Conservation (phyloP, 2,797 vertebrate species). For the Spondyliosoma cantharus region DNA sequence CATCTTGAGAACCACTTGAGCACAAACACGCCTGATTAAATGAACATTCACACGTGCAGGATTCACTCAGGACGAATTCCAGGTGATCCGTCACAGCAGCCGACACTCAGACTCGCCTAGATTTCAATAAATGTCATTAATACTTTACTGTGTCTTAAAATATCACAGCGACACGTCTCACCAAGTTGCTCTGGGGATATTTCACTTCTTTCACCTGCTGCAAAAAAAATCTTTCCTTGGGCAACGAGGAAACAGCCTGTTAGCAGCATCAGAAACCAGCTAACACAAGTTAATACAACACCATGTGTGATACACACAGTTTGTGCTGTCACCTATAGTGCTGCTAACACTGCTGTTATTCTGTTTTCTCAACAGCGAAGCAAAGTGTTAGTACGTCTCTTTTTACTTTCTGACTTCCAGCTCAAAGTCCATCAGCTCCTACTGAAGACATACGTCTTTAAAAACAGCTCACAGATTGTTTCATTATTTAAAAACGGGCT, state of each 20-base stretch:
- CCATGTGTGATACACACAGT: background rate
- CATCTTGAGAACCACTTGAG: background rate
- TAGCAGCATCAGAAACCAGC: slow-evolving; percentile 23
- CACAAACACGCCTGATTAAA: background rate
- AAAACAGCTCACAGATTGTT: background rate
- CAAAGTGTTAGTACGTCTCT: too few relatives aligned
- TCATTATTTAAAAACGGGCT: too few relatives aligned
- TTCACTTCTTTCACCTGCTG: background rate
- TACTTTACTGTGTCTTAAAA: background rate
- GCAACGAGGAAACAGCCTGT: slow-evolving; percentile 1
- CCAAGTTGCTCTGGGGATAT: too few relatives aligned
- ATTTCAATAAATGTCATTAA: background rate
- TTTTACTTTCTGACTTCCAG: background rate
- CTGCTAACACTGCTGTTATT: background rate
- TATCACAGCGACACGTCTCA: background rate
- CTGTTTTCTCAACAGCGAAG: background rate
- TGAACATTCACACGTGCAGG: background rate
- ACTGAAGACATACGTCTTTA: background rate
- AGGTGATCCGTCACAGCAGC: background rate
- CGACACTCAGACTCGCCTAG: background rate
- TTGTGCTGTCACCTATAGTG: too few relatives aligned
- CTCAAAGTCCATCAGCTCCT: background rate
- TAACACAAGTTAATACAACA: background rate
- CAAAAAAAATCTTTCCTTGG: background rate
- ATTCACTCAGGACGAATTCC: background rate